phyloP scores from a whole-genome alignment of 2,797 vertebrate genomes.

The Somateria mollissima region DNA sequence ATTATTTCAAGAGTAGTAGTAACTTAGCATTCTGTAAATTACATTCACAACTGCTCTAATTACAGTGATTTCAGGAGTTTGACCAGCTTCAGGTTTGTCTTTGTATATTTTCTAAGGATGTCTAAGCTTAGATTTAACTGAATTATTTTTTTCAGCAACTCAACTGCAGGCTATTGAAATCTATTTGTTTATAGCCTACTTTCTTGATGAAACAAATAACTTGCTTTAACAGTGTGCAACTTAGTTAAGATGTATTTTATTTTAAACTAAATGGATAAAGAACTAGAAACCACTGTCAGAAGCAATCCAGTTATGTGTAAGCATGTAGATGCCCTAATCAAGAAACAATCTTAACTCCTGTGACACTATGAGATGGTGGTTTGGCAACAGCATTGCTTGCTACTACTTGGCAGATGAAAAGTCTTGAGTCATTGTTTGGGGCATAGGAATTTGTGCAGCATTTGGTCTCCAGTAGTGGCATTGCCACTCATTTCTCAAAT shows the following conservation, averaged over 20 bases:
- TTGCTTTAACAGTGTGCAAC: neutral
- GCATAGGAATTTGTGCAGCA: neutral
- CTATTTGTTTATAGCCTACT: neutral
- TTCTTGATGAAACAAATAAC: neutral
- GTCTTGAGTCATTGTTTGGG: neutral
- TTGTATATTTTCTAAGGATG: neutral
- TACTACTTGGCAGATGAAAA: neutral
- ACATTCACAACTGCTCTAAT: neutral
- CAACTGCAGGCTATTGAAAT: neutral
- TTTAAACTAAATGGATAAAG: neutral
- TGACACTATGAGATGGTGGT: neutral
- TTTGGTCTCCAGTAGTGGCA: neutral
- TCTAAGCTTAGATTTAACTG: neutral
- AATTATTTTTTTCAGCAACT: neutral
- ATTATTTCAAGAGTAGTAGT: constrained; percentile 4
- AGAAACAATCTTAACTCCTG: neutral
- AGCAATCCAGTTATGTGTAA: neutral
- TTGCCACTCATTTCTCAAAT: neutral
- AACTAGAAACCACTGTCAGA: neutral
- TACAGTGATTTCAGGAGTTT: neutral
- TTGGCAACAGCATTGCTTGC: constrained; percentile 17
- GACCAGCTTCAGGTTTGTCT: neutral
- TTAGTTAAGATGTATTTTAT: neutral
- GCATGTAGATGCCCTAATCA: neutral
- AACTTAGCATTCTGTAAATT: neutral